Evolutionary conservation across 2,888 invertebrate genomes (phyloP).

Genomic region (Xanthia togata): DNA sequence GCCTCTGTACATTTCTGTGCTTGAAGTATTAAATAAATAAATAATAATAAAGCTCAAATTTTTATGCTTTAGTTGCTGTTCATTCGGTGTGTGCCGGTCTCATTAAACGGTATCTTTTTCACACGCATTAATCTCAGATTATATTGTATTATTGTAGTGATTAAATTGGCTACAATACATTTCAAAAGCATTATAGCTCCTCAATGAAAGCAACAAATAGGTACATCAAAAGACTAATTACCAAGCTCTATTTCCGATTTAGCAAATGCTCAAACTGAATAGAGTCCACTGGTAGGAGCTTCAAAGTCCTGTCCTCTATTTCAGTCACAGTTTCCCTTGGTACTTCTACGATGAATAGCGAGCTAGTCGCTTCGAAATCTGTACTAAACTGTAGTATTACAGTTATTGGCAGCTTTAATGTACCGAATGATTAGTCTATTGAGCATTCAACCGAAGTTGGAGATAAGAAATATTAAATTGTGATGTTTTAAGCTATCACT

Average conservation of each 20-base stretch:
- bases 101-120: background rate
- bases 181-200: background rate
- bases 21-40: no score
- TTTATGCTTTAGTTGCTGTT: no score
- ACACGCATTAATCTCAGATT: background rate
- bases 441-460: background rate
- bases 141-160: background rate
- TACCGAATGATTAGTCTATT: conserved; percentile 14
- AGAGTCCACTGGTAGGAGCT: background rate
- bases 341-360: conserved; percentile 31
- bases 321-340: conserved; percentile 28
- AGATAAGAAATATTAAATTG: background rate
- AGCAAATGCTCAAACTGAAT: conserved; percentile 13
- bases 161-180: background rate
- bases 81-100: background rate
- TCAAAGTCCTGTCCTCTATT: conserved; percentile 30
- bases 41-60: background rate
- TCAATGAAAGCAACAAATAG: background rate
- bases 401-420: conserved; percentile 24
- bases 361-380: conserved; percentile 18
- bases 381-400: conserved; percentile 26
- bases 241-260: conserved; percentile 6
- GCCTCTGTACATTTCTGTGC: no score
- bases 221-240: conserved; percentile 21
- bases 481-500: background rate